Evolutionary conservation across 2,888 invertebrate genomes (phyloP).

Genomic region (Bedellia somnulentella): DNA sequence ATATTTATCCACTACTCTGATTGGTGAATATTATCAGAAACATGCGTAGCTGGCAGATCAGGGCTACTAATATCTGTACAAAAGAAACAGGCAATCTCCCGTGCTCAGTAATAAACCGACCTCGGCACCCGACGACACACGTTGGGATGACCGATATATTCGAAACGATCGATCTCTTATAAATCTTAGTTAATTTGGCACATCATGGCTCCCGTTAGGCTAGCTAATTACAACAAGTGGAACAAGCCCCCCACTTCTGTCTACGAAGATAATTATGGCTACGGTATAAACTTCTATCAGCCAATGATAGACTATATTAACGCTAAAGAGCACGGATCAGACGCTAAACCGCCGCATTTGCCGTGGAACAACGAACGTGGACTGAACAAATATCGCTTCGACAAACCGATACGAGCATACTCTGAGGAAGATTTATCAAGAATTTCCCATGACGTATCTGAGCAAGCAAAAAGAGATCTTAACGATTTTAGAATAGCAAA

Average conservation of each 20-base stretch:
- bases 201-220: constrained; percentile 43
- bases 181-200: constrained; percentile 22
- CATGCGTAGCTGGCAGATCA: constrained; percentile 36
- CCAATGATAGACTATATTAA: constrained; percentile 86
- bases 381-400: constrained; percentile 67
- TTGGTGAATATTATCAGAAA: constrained; percentile 37
- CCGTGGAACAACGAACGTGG: constrained; percentile 75
- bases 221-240: constrained; percentile 48
- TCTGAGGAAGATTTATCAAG: constrained; percentile 67
- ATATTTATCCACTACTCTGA: constrained; percentile 37
- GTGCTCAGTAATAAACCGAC: constrained; percentile 30
- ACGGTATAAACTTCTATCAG: constrained; percentile 82
- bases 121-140: constrained; percentile 24
- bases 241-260: constrained; percentile 65
- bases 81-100: constrained; percentile 32
- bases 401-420: constrained; percentile 66
- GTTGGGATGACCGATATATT: constrained; percentile 17
- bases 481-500: constrained; percentile 61
- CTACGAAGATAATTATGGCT: constrained; percentile 83
- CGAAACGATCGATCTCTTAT: constrained; percentile 25
- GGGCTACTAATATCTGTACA: constrained; percentile 35
- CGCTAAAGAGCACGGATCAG: constrained; percentile 60
- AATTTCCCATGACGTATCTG: constrained; percentile 68
- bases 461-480: constrained; percentile 69
- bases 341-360: constrained; percentile 64